Evolutionary conservation across 1,140 invertebrate genomes (phyloP).

Genomic region (Ephestia elutella): DNA sequence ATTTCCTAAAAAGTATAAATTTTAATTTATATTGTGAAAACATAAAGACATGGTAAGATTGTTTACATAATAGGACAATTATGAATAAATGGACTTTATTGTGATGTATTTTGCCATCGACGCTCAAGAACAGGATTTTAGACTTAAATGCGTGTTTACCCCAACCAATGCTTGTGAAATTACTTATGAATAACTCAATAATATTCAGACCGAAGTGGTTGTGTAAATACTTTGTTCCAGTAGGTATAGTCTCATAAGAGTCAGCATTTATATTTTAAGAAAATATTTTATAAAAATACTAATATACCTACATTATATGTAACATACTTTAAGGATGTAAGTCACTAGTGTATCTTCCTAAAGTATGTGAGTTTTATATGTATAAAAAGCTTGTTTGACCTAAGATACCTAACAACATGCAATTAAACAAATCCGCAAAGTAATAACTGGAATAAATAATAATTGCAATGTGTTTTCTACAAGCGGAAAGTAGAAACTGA

Average conservation of each 20-base stretch:
- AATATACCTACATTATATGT: constrained; percentile 9
- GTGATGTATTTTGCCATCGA: neutral
- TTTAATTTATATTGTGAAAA: too few species aligned
- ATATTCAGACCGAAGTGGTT: constrained; percentile 35
- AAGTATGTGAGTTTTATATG: constrained; percentile 7
- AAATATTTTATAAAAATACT: constrained; percentile 28
- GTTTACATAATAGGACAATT: too few species aligned
- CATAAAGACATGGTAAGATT: too few species aligned
- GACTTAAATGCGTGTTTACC: neutral
- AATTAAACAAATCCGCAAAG: too few species aligned
- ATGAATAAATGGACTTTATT: neutral
- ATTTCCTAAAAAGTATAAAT: too few species aligned
- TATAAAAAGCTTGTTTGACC: neutral
- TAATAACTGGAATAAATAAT: too few species aligned
- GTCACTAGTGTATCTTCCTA: constrained; percentile 21
- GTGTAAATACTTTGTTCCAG: constrained; percentile 53
- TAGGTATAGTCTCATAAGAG: constrained; percentile 38
- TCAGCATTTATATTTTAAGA: constrained; percentile 57
- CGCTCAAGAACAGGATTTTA: neutral
- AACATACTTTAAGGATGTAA: constrained; percentile 18
- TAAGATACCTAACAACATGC: neutral
- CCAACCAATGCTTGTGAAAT: constrained; percentile 19
- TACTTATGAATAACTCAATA: constrained; percentile 27
- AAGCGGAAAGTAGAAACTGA: too few species aligned
- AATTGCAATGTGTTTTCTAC: too few species aligned